A percentile compares a stretch with the other conserved stretches of the same genome.
Conservation (phyloP, 2,797 vertebrate species). For the Amblyopsis hoosieri region DNA sequence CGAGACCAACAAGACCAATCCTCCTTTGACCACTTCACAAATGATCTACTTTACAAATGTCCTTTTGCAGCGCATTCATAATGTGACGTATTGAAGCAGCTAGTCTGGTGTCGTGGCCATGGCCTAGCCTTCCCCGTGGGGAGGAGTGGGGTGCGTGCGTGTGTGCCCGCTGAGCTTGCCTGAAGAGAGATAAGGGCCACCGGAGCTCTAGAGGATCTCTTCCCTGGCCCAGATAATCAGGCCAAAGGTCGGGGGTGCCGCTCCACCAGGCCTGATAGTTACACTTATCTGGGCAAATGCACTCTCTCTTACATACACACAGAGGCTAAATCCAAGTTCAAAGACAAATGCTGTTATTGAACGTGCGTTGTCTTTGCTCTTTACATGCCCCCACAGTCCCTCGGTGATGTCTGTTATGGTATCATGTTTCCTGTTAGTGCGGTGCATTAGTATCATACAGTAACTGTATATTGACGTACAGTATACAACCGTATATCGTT, state of each 20-base stretch:
- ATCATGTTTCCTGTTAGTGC: too few relatives aligned
- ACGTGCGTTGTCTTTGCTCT: too few relatives aligned
- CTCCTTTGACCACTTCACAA: not conserved
- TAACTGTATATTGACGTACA: too few relatives aligned
- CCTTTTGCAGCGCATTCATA: conserved; percentile 5
- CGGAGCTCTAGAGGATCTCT: conserved; percentile 40
- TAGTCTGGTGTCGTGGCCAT: conserved; percentile 9
- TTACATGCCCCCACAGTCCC: too few relatives aligned
- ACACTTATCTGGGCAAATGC: not conserved
- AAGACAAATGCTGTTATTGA: too few relatives aligned
- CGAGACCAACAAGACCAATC: not conserved
- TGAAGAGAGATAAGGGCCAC: conserved; percentile 43
- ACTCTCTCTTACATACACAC: not conserved
- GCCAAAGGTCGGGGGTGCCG: conserved; percentile 49
- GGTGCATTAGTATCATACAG: too few relatives aligned
- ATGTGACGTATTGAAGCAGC: conserved; percentile 20
- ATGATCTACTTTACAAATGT: conserved; percentile 12
- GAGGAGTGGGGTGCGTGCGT: conserved; percentile 7
- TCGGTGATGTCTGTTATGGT: too few relatives aligned
- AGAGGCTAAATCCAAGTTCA: not conserved
- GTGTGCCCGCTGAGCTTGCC: conserved; percentile 23
- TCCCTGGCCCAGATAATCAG: conserved; percentile 47
- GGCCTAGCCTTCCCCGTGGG: conserved; percentile 1
- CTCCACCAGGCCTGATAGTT: conserved; percentile 15
- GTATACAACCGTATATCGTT: too few relatives aligned